Evolutionary conservation across 1,140 invertebrate species (phyloP), one percentile per base, ranked within the genome.

Genomic region (Zaprionus inermis): DNA sequence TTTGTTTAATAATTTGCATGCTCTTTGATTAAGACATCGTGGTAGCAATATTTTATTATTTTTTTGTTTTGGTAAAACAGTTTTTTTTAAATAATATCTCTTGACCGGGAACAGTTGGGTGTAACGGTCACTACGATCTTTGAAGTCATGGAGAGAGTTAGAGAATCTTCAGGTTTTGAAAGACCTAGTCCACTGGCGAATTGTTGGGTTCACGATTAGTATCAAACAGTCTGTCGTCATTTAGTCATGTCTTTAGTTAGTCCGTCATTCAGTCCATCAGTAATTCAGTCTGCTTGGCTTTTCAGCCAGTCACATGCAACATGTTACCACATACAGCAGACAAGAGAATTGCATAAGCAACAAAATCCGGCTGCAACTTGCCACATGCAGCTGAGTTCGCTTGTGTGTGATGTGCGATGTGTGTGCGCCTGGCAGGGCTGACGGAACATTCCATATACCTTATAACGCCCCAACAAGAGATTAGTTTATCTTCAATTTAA

Each of bases 271-370:
- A 49, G 12, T 49, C 49, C n/a, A 30, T 24, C 60, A 34, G 51
- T 52, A 18, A 34, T 11, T 38, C 63, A 38, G 49, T 22, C 12
- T 30, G 12, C 0, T 10, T 16, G 51, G 20, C 49, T 11, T 32
- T 32, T 36, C 20, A 36, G 20, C n/a, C 34, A 65, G 20, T 71
- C 60, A 70, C 74, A 78, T 83, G 80, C 66, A 77, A 71, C 58
- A 76, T 72, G 64, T 78, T 79, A 72, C 75, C 78, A 69, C 77
- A 80, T 74, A 68, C 67, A 63, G 51, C 60, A 72, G 56, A 70
- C 71, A 72, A 69, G 46, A 59, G 81, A 89, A 90, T 90, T 89
- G 72, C 84, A 89, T 84, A 89, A 89, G 69, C 77, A 32, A 5
- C 28, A 63, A 51, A 66, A 36, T 55, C 69, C 63, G 65, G 59